Evolutionary conservation across 2,888 invertebrate species (phyloP).

Genomic region (Ichneumon xanthorius): DNA sequence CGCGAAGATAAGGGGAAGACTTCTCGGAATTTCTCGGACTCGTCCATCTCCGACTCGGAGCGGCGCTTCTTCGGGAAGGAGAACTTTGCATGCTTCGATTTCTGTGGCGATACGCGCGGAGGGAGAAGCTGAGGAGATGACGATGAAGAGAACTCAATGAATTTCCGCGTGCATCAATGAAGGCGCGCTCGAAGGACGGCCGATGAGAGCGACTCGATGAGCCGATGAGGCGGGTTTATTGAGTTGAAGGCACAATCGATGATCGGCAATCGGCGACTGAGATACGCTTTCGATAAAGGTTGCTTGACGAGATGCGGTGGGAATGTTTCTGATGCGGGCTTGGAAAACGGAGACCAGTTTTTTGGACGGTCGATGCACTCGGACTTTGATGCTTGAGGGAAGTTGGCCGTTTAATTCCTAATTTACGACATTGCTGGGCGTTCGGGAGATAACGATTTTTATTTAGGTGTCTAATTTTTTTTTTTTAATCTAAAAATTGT

Average conservation of each 20-base stretch:
- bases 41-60: slow-evolving; percentile 24
- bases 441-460: no score
- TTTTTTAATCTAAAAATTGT: no score
- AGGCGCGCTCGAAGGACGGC: slow-evolving; percentile 45
- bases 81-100: slow-evolving; percentile 6
- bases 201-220: neutral
- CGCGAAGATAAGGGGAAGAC: slow-evolving; percentile 64
- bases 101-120: neutral
- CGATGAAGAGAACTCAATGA: slow-evolving; percentile 70
- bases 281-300: no score
- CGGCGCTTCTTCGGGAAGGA: slow-evolving; percentile 2
- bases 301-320: no score
- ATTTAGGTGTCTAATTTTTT: no score
- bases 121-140: neutral
- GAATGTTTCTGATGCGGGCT: no score
- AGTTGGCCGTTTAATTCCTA: no score
- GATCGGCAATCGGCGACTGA: neutral
- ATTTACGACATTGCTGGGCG: no score
- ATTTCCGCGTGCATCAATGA: slow-evolving; percentile 76
- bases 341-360: no score
- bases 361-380: no score
- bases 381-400: no score
- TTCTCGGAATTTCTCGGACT: slow-evolving; percentile 68
- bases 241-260: neutral
- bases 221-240: neutral